Evolutionary conservation across 1,140 invertebrate species (phyloP).

Genomic region (Papilio polytes): DNA sequence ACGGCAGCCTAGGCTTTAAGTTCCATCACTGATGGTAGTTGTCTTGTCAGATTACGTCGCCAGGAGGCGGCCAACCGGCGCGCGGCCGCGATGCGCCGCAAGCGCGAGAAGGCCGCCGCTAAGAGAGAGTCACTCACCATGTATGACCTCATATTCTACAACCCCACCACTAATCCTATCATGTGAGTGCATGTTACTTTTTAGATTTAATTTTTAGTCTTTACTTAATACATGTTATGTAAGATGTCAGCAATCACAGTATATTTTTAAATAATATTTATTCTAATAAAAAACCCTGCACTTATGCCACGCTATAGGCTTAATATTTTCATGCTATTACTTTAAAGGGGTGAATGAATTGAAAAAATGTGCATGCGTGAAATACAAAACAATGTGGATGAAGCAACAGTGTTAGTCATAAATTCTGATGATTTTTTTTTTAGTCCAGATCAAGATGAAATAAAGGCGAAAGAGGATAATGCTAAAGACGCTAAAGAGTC

Average conservation of each 20-base stretch:
- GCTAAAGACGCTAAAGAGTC: slow-evolving; percentile 68
- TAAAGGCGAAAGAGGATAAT: slow-evolving; percentile 64
- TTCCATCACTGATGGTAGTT: not conserved
- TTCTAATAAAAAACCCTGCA: too few relatives aligned
- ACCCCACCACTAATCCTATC: slow-evolving; percentile 88
- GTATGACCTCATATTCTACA: slow-evolving; percentile 96
- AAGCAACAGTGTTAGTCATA: too few relatives aligned
- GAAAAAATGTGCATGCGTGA: too few relatives aligned
- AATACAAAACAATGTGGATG: too few relatives aligned
- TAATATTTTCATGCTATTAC: too few relatives aligned
- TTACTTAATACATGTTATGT: too few relatives aligned
- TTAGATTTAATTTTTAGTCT: too few relatives aligned
- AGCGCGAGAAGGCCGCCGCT: slow-evolving; percentile 53
- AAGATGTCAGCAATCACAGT: too few relatives aligned
- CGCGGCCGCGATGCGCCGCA: slow-evolving; percentile 59
- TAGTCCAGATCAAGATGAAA: slow-evolving; percentile 70
- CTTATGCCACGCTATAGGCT: too few relatives aligned
- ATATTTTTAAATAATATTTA: too few relatives aligned
- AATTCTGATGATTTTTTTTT: too few relatives aligned
- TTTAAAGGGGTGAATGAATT: too few relatives aligned
- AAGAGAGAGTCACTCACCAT: slow-evolving; percentile 88
- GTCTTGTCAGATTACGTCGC: slow-evolving; percentile 54
- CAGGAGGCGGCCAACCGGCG: slow-evolving; percentile 57
- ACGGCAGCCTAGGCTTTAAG: not conserved
- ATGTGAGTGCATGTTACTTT: slow-evolving; percentile 75